These are phyloP conservation scores for Agriopis leucophaearia DNA, from an alignment of 2,888 invertebrate genomes.

Conservation along the genomic window DNA sequence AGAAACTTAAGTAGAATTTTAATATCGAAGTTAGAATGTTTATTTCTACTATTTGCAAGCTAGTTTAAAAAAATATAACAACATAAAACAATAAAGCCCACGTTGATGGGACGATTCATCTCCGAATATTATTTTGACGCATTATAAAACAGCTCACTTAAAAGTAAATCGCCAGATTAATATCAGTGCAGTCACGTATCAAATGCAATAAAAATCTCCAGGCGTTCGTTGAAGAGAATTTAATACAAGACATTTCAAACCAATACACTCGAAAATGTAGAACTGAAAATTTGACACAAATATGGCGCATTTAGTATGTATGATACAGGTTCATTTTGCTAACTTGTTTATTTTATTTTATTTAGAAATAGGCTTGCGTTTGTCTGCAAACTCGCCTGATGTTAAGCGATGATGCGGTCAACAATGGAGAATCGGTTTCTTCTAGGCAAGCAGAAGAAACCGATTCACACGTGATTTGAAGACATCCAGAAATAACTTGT, in stretches of 20 bases:
- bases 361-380: too few species aligned
- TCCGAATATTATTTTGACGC: conserved; percentile 7
- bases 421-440: too few species aligned
- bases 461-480: too few species aligned
- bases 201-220: conserved; percentile 16
- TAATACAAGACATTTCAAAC: background rate
- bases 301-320: background rate
- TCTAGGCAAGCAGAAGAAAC: too few species aligned
- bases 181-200: conserved; percentile 17
- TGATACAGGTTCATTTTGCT: background rate
- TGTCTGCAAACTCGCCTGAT: too few species aligned
- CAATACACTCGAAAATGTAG: background rate
- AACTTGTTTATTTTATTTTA: too few species aligned
- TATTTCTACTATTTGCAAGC: background rate
- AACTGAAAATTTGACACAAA: background rate
- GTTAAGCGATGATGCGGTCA: too few species aligned
- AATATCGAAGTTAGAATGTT: background rate
- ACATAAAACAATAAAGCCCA: background rate
- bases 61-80: background rate
- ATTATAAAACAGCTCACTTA: background rate
- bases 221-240: conserved; percentile 12
- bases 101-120: background rate
- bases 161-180: conserved; percentile 18
- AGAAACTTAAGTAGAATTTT: too few species aligned
- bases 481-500: too few species aligned